phyloP scores from a whole-genome alignment of 2,797 vertebrate genomes.

The Cottoperca gobio region DNA sequence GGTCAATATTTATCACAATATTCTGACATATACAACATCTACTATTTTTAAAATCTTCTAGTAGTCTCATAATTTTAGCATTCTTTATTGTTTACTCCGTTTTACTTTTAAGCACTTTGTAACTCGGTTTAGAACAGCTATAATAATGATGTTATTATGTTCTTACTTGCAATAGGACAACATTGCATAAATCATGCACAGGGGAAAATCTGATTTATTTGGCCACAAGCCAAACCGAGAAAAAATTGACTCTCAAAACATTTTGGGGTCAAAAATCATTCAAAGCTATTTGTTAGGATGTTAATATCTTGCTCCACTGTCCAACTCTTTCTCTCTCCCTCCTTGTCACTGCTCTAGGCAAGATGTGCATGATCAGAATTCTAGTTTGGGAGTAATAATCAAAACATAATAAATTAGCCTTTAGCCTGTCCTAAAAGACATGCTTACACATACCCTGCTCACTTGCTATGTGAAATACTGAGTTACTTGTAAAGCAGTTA shows the following conservation, averaged over 20 bases:
- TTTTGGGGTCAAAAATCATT: background rate
- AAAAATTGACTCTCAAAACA: background rate
- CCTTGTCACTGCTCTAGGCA: background rate
- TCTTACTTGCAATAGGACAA: background rate
- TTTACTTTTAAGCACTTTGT: background rate
- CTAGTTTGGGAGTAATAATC: background rate
- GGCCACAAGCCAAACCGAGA: background rate
- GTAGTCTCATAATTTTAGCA: background rate
- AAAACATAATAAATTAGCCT: background rate
- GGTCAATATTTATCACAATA: background rate
- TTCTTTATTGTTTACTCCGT: background rate
- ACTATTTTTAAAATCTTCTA: background rate
- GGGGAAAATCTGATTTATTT: background rate
- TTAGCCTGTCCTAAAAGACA: background rate
- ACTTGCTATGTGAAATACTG: background rate
- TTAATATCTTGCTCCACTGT: background rate
- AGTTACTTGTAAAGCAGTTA: too few species aligned
- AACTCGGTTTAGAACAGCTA: background rate
- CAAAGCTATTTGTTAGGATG: background rate
- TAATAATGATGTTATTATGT: background rate
- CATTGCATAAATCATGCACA: background rate
- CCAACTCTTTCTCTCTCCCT: background rate
- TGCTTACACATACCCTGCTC: background rate
- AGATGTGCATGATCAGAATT: background rate
- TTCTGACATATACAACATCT: background rate